Evolutionary conservation across 1,140 invertebrate species (phyloP).

Genomic region (Daktulosphaira vitifoliae): DNA sequence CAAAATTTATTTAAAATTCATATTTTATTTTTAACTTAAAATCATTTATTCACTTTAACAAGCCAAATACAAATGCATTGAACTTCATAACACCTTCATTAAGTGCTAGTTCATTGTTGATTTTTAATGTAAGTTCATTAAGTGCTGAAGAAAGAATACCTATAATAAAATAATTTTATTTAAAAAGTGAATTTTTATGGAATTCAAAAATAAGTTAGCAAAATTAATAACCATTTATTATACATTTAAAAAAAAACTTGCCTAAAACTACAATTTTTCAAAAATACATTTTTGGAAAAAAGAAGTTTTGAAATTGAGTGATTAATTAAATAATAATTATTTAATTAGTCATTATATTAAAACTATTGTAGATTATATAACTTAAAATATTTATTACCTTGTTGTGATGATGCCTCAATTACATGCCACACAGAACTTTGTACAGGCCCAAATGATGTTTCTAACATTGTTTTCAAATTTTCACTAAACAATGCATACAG

Average conservation of each 20-base stretch:
- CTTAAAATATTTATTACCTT: conserved; percentile 49
- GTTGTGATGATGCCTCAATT: conserved; percentile 77
- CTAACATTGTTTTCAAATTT: conserved; percentile 67
- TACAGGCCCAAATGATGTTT: conserved; percentile 77
- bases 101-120: conserved; percentile 74
- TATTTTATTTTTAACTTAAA: not conserved
- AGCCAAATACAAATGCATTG: conserved; percentile 78
- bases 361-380: no score
- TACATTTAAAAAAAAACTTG: no score
- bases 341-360: no score
- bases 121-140: conserved; percentile 72
- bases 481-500: conserved; percentile 73
- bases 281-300: no score
- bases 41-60: conserved; percentile 64
- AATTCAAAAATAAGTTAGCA: no score
- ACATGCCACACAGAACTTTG: conserved; percentile 82
- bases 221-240: no score
- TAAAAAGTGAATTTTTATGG: no score
- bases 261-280: no score
- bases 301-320: no score
- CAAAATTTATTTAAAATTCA: not conserved
- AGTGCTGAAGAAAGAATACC: conserved; percentile 74
- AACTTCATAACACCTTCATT: conserved; percentile 79
- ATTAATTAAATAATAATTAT: no score
- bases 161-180: conserved; percentile 38